Evolutionary conservation across 2,888 invertebrate genomes (phyloP), one percentile per base, ranked within the genome.

Genomic region (Oithona nana): DNA sequence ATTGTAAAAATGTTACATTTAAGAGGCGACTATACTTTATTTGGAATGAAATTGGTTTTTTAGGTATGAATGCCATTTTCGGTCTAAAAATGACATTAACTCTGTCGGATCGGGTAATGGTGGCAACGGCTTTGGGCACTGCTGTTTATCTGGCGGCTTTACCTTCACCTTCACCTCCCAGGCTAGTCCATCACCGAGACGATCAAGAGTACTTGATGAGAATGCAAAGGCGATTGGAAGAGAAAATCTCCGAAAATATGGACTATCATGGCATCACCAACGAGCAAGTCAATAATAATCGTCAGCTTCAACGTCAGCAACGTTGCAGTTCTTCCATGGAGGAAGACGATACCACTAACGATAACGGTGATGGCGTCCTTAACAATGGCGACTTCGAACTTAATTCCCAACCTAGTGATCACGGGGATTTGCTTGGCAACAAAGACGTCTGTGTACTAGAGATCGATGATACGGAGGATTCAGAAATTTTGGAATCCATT

Each of bases 1-100:
- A n/a, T n/a, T n/a, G n/a, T n/a, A n/a, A n/a, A n/a, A n/a, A n/a
- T n/a, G n/a, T n/a, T n/a, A n/a, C n/a, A n/a, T n/a, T n/a, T n/a
- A n/a, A n/a, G n/a, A n/a, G n/a, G n/a, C n/a, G n/a, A n/a, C n/a
- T n/a, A n/a, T n/a, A n/a, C n/a, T n/a, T n/a, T n/a, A n/a, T n/a
- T n/a, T n/a, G n/a, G n/a, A n/a, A n/a, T n/a, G n/a, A n/a, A n/a
- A n/a, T n/a, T n/a, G n/a, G n/a, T n/a, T n/a, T n/a, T n/a, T n/a
- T n/a, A n/a, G n/a, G n/a, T 6, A 93, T 94, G 81, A 97, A 95
- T 76, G 86, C 90, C 3, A 77, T 94, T 61, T 94, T 94, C 75
- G 87, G 88, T 0, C 77, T 95, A 6, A 65, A 76, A 71, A 82
- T 86, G 0, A 83, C 84, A 69, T 79, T 88, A 51, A 78, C 88